Percentiles rank a stretch among this genome's conserved stretches.
phyloP scores from a whole-genome alignment of 1,140 invertebrate species.

The Ceratina japonica region DNA sequence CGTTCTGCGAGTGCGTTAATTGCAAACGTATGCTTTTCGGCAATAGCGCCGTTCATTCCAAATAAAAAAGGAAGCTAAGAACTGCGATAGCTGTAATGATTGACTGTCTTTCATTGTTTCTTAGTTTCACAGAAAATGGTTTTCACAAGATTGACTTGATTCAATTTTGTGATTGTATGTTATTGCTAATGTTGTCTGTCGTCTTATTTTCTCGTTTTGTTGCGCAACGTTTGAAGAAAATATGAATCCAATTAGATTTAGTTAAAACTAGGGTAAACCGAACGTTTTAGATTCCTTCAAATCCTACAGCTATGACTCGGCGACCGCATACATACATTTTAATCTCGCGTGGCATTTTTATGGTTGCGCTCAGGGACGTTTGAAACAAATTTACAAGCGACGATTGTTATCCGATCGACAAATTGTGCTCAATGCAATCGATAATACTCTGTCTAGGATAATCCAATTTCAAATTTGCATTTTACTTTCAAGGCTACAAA shows the following conservation, averaged over 20 bases:
- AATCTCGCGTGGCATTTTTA: constrained; percentile 63
- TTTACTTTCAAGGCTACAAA: too few species aligned
- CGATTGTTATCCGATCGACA: not conserved
- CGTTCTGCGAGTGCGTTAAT: not conserved
- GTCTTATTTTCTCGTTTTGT: not conserved
- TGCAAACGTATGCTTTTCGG: not conserved
- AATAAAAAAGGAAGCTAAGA: not conserved
- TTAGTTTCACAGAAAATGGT: too few species aligned
- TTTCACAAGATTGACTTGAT: too few species aligned
- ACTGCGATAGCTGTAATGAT: too few species aligned
- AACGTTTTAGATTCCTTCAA: constrained; percentile 44
- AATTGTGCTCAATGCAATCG: not conserved
- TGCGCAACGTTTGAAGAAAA: constrained; percentile 3
- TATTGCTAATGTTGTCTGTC: not conserved
- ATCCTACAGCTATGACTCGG: constrained; percentile 49
- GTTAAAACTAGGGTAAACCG: constrained; percentile 19
- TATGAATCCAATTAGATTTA: constrained; percentile 40
- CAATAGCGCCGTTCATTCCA: too few species aligned
- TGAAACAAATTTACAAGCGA: constrained; percentile 23
- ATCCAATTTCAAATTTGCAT: too few species aligned
- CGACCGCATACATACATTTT: constrained; percentile 52
- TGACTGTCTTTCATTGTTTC: too few species aligned
- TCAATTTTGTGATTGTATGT: too few species aligned
- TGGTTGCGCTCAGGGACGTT: constrained; percentile 60
- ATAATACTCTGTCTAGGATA: not conserved